phyloP scores from a whole-genome alignment of 1,140 invertebrate genomes.

The Lithobius niger region DNA sequence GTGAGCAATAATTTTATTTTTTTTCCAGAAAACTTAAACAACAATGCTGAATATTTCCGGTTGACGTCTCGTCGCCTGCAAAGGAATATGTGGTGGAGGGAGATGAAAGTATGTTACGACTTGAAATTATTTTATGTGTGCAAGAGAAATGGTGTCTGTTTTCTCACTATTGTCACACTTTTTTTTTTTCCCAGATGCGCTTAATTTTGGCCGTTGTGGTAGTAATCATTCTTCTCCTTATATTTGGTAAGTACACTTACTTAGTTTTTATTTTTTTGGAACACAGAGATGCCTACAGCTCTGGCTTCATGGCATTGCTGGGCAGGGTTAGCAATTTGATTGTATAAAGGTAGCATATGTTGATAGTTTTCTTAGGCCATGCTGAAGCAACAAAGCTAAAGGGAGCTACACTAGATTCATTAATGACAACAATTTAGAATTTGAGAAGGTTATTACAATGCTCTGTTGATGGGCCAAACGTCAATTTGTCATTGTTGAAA shows the following conservation, averaged over 20 bases:
- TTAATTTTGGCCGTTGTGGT: conserved; percentile 2
- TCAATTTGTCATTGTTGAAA: background rate
- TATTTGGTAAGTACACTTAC: conserved; percentile 1
- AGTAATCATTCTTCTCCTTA: background rate
- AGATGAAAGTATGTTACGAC: background rate
- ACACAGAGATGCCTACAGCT: too few species aligned
- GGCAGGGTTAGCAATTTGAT: too few species aligned
- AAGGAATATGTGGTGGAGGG: conserved; percentile 5
- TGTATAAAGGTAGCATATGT: too few species aligned
- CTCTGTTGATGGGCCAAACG: background rate
- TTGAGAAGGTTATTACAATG: background rate
- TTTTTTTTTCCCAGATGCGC: conserved; percentile 12
- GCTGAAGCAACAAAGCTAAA: too few species aligned
- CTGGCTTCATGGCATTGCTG: too few species aligned
- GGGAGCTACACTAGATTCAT: too few species aligned
- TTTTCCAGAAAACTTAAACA: background rate
- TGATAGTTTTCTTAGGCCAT: too few species aligned
- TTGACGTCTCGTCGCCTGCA: background rate
- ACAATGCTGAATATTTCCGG: background rate
- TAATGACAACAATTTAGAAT: too few species aligned
- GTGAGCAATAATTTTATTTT: background rate
- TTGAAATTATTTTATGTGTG: background rate
- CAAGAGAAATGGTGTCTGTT: background rate
- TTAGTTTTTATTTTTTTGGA: too few species aligned
- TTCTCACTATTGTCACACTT: background rate